phyloP scores from a whole-genome alignment of 2,113 vertebrate species.

The Gorsachius goisagi region DNA sequence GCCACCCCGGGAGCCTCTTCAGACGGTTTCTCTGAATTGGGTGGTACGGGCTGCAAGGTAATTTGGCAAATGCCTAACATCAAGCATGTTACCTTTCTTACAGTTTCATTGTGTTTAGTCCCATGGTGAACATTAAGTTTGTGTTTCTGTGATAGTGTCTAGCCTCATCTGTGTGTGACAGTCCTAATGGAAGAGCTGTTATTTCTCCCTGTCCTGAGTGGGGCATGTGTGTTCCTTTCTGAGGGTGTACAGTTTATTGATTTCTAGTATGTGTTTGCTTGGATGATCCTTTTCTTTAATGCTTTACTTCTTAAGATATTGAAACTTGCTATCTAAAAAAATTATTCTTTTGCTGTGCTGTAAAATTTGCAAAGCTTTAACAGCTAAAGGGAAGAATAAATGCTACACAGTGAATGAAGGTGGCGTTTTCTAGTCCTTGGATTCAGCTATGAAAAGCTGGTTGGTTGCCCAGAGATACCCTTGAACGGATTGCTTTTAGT shows the following conservation, averaged over 20 bases:
- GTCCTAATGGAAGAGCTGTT: neutral
- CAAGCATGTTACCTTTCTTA: neutral
- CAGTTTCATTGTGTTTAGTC: neutral
- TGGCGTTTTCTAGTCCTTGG: conserved; percentile 12
- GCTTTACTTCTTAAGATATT: neutral
- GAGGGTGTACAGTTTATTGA: neutral
- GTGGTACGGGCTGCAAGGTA: neutral
- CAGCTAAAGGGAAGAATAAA: neutral
- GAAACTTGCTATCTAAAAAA: neutral
- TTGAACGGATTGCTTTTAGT: neutral
- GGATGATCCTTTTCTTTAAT: neutral
- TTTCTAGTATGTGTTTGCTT: neutral
- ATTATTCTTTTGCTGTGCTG: neutral
- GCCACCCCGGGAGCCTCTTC: neutral
- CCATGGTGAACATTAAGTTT: neutral
- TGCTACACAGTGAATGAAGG: neutral
- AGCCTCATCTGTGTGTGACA: neutral
- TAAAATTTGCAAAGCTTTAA: neutral
- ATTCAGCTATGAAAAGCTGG: neutral
- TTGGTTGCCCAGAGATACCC: neutral
- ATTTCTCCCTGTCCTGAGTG: neutral
- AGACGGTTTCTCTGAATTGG: neutral
- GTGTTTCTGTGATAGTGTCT: neutral
- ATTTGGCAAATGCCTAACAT: neutral
- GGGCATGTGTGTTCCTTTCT: neutral